Evolutionary conservation across 1,140 invertebrate genomes (phyloP).

Genomic region (Pentalonia nigronervosa): DNA sequence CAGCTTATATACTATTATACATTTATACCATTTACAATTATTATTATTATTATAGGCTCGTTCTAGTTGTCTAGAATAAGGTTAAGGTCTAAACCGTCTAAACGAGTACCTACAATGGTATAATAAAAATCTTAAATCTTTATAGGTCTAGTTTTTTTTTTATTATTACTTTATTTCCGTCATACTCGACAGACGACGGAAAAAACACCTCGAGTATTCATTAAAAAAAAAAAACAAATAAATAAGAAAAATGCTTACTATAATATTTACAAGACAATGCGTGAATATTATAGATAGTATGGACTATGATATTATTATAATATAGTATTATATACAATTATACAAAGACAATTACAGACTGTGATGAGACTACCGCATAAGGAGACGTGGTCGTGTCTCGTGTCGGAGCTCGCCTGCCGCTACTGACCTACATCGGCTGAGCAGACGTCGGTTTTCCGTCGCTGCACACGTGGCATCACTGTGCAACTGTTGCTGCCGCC

Average conservation of each 20-base stretch:
- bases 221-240: background rate
- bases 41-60: background rate
- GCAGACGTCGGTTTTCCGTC: background rate
- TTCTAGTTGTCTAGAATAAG: background rate
- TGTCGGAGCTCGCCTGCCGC: background rate
- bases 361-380: background rate
- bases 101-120: background rate
- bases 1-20: slow-evolving; percentile 8
- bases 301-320: background rate
- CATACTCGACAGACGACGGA: background rate
- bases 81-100: background rate
- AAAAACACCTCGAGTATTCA: background rate
- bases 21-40: background rate
- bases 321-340: background rate
- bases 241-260: background rate
- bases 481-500: slow-evolving; percentile 41
- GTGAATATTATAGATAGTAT: background rate
- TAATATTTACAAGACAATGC: background rate
- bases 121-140: background rate
- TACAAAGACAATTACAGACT: background rate
- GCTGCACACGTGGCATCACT: slow-evolving; percentile 15
- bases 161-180: background rate
- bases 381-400: no score
- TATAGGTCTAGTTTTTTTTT: background rate
- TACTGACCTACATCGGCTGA: slow-evolving; percentile 8